phyloP scores from a whole-genome alignment of 2,113 vertebrate species.

The Corydoras sp. region DNA sequence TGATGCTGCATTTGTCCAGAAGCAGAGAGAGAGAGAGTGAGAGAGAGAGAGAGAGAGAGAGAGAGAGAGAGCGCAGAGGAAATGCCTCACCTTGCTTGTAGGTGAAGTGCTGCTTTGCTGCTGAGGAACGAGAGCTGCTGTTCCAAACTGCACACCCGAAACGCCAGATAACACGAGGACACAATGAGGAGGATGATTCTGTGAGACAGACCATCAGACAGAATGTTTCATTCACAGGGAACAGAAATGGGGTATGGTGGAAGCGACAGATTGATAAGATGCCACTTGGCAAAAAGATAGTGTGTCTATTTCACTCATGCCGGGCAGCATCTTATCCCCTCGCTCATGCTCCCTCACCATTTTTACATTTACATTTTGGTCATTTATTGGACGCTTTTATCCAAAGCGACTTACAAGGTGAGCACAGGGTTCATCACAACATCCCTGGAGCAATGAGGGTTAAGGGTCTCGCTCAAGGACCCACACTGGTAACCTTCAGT shows the following conservation, averaged over 20 bases:
- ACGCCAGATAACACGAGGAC: constrained; percentile 88
- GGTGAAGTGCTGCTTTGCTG: constrained; percentile 59
- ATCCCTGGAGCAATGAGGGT: no score
- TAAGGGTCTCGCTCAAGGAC: no score
- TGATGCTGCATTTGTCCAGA: not conserved
- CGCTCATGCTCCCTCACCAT: no score
- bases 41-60: not conserved
- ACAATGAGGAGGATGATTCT: constrained; percentile 81
- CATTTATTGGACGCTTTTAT: no score
- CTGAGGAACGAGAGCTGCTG: constrained; percentile 81
- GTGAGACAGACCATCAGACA: constrained; percentile 10
- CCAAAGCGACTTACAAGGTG: no score
- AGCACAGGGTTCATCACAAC: no score
- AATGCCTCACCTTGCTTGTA: constrained; percentile 63
- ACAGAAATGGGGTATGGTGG: not conserved
- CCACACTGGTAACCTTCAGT: no score
- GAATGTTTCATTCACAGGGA: not conserved
- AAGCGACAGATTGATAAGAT: not conserved
- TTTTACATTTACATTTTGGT: no score
- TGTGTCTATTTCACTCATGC: not conserved
- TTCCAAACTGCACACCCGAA: constrained; percentile 87
- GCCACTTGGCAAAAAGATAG: not conserved
- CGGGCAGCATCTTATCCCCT: no score
- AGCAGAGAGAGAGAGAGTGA: not conserved
- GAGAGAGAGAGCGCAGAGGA: constrained; percentile 35